phyloP scores from a whole-genome alignment of 2,113 vertebrate species.

The Willisornis vidua region DNA sequence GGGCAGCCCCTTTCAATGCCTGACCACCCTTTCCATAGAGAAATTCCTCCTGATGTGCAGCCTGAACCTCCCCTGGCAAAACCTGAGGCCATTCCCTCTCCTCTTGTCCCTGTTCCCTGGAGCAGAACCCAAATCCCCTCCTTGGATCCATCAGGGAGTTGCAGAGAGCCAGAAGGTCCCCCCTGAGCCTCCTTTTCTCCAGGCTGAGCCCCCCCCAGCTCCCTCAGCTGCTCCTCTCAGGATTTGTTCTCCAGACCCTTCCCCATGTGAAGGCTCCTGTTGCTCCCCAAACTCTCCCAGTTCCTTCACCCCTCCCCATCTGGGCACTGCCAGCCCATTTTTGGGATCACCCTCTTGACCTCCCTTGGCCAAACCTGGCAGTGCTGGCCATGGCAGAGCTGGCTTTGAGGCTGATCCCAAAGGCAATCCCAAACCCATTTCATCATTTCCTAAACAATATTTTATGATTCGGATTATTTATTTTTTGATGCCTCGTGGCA shows the following conservation, averaged over 20 bases:
- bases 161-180: not conserved
- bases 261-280: not conserved
- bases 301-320: not conserved
- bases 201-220: not conserved
- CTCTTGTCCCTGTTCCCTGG: not conserved
- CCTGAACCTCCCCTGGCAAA: not conserved
- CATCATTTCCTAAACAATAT: not conserved
- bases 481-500: not conserved
- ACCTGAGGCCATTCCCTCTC: not conserved
- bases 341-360: not conserved
- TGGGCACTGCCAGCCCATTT: not conserved
- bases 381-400: not conserved
- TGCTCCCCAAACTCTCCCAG: not conserved
- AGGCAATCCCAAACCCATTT: not conserved
- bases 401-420: not conserved
- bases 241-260: not conserved
- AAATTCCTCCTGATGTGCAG: not conserved
- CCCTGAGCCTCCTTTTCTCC: not conserved
- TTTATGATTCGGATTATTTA: not conserved
- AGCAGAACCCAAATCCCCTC: not conserved
- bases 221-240: not conserved
- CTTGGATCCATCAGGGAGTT: not conserved
- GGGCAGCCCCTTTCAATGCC: not conserved
- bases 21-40: not conserved
- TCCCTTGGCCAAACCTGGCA: not conserved